These are phyloP conservation scores for Odontamblyopus rebecca DNA, from an alignment of 2,797 vertebrate species.

Conservation along the genomic window DNA sequence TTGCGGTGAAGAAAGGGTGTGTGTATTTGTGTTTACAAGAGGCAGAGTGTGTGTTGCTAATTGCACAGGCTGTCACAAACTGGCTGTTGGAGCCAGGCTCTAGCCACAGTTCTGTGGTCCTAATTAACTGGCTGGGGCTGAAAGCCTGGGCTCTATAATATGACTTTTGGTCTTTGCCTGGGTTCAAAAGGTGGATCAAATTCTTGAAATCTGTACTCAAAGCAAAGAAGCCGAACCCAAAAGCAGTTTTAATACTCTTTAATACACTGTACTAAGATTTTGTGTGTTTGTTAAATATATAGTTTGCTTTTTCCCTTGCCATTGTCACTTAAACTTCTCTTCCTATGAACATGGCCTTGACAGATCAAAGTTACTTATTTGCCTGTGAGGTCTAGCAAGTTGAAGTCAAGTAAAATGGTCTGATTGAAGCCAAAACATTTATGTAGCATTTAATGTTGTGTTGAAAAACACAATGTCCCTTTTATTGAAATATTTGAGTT, in stretches of 20 bases:
- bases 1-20: conserved; percentile 71
- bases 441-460: background rate
- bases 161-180: conserved; percentile 30
- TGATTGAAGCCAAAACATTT: background rate
- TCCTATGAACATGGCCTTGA: background rate
- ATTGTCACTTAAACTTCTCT: background rate
- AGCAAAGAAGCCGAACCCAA: background rate
- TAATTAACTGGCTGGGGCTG: conserved; percentile 66
- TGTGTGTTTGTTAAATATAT: background rate
- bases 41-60: conserved; percentile 71
- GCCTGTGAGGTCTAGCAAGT: background rate
- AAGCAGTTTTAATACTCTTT: background rate
- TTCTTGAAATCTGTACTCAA: background rate
- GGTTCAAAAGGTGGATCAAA: conserved; percentile 12
- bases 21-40: conserved; percentile 75
- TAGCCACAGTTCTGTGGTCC: conserved; percentile 68
- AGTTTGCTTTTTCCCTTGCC: background rate
- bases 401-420: background rate
- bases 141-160: conserved; percentile 40
- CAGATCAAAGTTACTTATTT: background rate
- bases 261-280: background rate
- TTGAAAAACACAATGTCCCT: background rate
- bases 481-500: background rate
- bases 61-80: conserved; percentile 75
- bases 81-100: conserved; percentile 66